Evolutionary conservation across 2,113 vertebrate genomes (phyloP).

Genomic region (Suricata suricatta): DNA sequence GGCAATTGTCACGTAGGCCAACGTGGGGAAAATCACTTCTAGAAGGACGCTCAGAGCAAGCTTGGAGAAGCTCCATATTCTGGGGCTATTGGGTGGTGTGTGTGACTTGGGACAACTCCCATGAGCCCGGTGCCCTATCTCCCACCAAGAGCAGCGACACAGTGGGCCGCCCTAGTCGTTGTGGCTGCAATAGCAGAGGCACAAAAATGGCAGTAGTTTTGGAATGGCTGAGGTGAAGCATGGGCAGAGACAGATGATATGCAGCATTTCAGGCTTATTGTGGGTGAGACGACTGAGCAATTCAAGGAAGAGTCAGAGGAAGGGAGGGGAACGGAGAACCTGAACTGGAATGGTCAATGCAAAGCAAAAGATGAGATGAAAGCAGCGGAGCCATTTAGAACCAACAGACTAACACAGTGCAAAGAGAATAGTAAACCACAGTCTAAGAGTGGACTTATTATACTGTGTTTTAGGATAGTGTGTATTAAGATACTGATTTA

Average conservation of each 20-base stretch:
- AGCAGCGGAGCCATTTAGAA: background rate
- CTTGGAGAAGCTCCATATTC: background rate
- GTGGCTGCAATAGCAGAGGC: background rate
- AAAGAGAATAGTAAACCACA: background rate
- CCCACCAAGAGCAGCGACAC: background rate
- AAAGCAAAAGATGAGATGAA: background rate
- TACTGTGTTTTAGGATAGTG: background rate
- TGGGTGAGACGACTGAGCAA: background rate
- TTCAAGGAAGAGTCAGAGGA: fast-evolving
- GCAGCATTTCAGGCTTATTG: background rate
- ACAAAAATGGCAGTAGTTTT: background rate
- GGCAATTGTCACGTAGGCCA: background rate
- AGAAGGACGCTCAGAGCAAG: background rate
- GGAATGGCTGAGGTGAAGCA: fast-evolving
- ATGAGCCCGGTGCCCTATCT: fast-evolving
- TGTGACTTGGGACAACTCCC: fast-evolving
- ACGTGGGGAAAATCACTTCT: background rate
- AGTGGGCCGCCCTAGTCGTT: fast-evolving
- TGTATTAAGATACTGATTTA: background rate
- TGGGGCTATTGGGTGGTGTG: background rate
- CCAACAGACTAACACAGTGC: background rate
- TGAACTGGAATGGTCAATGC: background rate
- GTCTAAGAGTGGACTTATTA: background rate
- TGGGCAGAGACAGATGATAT: background rate
- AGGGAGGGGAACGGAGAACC: background rate